Evolutionary conservation across 1,140 invertebrate genomes (phyloP).

Genomic region (Heliconius melpomene): DNA sequence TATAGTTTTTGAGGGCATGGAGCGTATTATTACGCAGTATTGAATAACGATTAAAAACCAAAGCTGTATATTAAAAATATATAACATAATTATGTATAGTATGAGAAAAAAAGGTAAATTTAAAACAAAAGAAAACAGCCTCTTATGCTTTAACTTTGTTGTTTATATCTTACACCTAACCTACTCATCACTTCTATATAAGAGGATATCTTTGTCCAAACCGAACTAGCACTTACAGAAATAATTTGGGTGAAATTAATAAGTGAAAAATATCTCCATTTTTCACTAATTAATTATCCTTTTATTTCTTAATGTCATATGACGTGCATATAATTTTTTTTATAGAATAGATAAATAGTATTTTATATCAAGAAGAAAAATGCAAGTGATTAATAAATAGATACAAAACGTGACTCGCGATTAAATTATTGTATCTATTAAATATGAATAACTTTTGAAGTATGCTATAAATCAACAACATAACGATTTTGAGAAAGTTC

Average conservation of each 20-base stretch:
- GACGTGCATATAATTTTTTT: too few species aligned
- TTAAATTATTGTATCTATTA: conserved; percentile 55
- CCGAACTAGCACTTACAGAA: too few species aligned
- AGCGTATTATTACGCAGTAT: conserved; percentile 10
- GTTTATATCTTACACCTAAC: too few species aligned
- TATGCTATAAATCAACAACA: conserved; percentile 39
- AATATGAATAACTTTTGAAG: conserved; percentile 47
- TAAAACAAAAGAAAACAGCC: background rate
- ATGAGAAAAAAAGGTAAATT: background rate
- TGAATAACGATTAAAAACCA: conserved; percentile 20
- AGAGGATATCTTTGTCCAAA: too few species aligned
- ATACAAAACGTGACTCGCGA: conserved; percentile 39
- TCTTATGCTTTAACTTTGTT: background rate
- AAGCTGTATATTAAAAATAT: background rate
- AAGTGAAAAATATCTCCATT: too few species aligned
- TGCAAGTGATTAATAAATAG: conserved; percentile 44
- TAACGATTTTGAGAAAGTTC: conserved; percentile 28
- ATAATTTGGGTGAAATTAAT: too few species aligned
- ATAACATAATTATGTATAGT: background rate
- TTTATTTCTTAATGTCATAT: too few species aligned
- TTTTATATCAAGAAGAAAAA: conserved; percentile 46
- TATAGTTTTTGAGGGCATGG: conserved; percentile 6
- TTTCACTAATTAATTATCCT: too few species aligned
- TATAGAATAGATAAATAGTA: background rate
- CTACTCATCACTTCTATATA: too few species aligned